A percentile compares a stretch with the other conserved stretches of the same genome.
phyloP scores from a whole-genome alignment of 1,140 invertebrate genomes.

The Ditylenchus dipsaci region DNA sequence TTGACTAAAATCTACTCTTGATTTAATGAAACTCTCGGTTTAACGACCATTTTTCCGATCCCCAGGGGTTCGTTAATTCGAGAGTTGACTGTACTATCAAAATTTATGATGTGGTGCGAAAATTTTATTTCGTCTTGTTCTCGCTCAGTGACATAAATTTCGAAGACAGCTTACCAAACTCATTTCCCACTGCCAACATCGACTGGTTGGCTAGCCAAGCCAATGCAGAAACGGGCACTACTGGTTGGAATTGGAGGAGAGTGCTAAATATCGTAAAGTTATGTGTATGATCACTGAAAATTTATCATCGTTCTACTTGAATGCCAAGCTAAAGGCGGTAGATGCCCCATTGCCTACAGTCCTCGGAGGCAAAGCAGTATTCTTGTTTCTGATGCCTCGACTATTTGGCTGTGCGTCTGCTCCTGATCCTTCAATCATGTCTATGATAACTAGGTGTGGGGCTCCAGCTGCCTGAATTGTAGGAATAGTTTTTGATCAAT shows the following conservation, averaged over 20 bases:
- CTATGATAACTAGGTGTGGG: background rate
- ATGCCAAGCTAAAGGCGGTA: background rate
- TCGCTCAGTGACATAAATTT: conserved; percentile 25
- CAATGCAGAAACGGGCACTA: conserved; percentile 21
- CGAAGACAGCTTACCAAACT: conserved; percentile 23
- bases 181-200: conserved; percentile 32
- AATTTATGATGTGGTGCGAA: too few species aligned
- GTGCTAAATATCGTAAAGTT: background rate
- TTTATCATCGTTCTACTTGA: background rate
- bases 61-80: too few species aligned
- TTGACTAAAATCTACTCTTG: too few species aligned
- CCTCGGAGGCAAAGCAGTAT: background rate
- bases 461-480: background rate
- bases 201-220: conserved; percentile 16
- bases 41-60: too few species aligned
- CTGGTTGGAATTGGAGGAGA: conserved; percentile 30
- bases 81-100: too few species aligned
- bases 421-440: background rate
- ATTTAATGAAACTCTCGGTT: too few species aligned
- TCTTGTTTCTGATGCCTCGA: background rate
- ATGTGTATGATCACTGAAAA: background rate
- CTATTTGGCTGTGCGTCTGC: background rate
- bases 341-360: too few species aligned
- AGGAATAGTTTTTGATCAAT: too few species aligned
- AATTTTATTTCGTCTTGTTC: background rate